These are phyloP conservation scores for Sympetrum striolatum DNA, from an alignment of 2,888 invertebrate species.

Conservation along the genomic window DNA sequence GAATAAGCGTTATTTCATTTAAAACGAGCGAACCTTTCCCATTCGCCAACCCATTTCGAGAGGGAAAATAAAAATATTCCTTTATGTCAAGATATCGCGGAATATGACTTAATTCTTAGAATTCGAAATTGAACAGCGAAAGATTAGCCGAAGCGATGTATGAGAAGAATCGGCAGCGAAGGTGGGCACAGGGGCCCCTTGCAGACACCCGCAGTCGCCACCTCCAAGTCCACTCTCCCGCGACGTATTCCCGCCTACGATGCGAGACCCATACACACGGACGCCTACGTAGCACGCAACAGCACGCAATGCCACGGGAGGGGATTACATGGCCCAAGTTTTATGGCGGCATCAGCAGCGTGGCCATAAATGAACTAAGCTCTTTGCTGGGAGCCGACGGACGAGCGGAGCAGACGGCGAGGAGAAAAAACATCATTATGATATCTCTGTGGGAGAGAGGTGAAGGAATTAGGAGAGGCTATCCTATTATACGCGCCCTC, in stretches of 20 bases:
- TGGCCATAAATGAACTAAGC: neutral
- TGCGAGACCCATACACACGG: neutral
- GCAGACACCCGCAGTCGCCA: neutral
- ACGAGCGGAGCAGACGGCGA: neutral
- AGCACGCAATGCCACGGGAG: neutral
- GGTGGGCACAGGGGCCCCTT: no score
- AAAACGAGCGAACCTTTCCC: no score
- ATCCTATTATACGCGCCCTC: neutral
- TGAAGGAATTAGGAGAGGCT: neutral
- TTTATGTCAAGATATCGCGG: no score
- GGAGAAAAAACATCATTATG: neutral
- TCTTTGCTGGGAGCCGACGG: neutral
- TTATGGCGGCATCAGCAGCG: neutral
- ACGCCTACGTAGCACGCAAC: neutral
- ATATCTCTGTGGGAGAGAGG: neutral
- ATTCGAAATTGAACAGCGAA: no score
- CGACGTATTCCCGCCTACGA: neutral
- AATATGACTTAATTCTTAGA: no score
- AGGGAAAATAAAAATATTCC: no score
- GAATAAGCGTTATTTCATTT: no score
- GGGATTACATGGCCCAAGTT: neutral
- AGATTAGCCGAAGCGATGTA: no score
- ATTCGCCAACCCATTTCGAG: no score
- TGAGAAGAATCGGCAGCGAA: no score
- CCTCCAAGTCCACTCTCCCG: neutral